A percentile compares a stretch with the other conserved stretches of the same genome.
These are phyloP conservation scores for Poeciliopsis infans DNA, from an alignment of 2,797 vertebrate genomes.

Conservation along the genomic window DNA sequence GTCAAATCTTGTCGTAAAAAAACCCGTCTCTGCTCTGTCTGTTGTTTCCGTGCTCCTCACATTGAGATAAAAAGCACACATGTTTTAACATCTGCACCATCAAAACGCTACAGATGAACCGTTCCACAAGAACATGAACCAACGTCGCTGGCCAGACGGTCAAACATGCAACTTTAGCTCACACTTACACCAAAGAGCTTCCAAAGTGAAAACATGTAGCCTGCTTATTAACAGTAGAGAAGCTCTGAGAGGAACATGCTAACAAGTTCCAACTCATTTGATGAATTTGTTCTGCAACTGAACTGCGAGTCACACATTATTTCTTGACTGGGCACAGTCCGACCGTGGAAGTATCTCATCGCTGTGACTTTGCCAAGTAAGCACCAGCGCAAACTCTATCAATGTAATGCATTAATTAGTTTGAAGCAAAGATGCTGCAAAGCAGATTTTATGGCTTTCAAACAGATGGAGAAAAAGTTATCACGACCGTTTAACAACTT, in stretches of 20 bases:
- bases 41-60: slow-evolving; percentile 25
- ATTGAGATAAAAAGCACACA: slow-evolving; percentile 31
- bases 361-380: slow-evolving; percentile 22
- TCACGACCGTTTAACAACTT: background rate
- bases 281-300: slow-evolving; percentile 4
- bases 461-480: background rate
- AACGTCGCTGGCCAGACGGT: slow-evolving; percentile 67
- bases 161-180: slow-evolving; percentile 57
- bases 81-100: slow-evolving; percentile 28
- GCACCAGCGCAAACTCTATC: background rate
- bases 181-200: slow-evolving; percentile 41
- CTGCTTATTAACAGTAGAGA: background rate
- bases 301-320: slow-evolving; percentile 9
- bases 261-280: slow-evolving; percentile 1
- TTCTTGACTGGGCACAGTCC: slow-evolving; percentile 2
- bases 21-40: slow-evolving; percentile 44
- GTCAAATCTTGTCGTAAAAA: slow-evolving; percentile 29
- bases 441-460: slow-evolving; percentile 13
- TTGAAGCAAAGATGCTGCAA: slow-evolving; percentile 6
- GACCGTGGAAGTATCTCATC: background rate
- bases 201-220: background rate
- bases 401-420: slow-evolving; percentile 8
- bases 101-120: slow-evolving; percentile 57
- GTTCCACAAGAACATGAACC: slow-evolving; percentile 50
- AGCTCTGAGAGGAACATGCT: slow-evolving; percentile 2